Base-by-base conservation (phyloP, 92 coral and sea anemone species). In the Zoanthus sociatus region DNA sequence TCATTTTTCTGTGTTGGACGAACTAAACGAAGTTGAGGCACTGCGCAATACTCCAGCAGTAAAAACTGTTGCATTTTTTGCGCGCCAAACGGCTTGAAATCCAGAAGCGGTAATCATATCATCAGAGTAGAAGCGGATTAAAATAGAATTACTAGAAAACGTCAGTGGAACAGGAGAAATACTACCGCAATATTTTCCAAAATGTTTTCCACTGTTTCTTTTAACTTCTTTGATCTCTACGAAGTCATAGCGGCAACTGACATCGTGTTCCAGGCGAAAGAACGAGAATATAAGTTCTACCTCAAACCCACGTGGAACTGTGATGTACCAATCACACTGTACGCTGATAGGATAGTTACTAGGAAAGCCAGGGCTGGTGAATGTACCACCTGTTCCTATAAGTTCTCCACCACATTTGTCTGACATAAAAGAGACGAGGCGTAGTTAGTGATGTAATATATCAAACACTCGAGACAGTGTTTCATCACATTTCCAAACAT, bases 181-280 rank as follows among this genome's bases (percentile, higher is more conserved):
- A 44, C 92, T 92, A 11, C 98, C 94, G 84, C 98, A 96, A 37
- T 89, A 91, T 45, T 78, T 91, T 66, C 91, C 92, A 61, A 94
- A 71, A 26, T 87, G 79, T 12, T 90, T 74, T 12, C 88, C 93
- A 26, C 73, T 48, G 15, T 79, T 26, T 14, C 58, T 69, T 56
- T 89, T 86, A 33, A 96, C 95, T 71, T 96, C 96, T 75, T 94
- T 88, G 79, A 96, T 72, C 74, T 91, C 93, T 44, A 96, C 94
- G 82, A 83, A 96, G 83, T 96, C 98, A 87, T 73, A 94, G 17
- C 90, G 92, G 84, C 98, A 96, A 21, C 50, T 73, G 21, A 91
- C 92, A 75, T 88, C 93, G 63, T 92, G 90, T 84, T 96, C 98
- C 60, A 96, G 21, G 63, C 89, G 78, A 84, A 96, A 94, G 15